These are phyloP conservation scores for Borostomias antarcticus DNA, from an alignment of 2,797 vertebrate genomes.

Conservation along the genomic window DNA sequence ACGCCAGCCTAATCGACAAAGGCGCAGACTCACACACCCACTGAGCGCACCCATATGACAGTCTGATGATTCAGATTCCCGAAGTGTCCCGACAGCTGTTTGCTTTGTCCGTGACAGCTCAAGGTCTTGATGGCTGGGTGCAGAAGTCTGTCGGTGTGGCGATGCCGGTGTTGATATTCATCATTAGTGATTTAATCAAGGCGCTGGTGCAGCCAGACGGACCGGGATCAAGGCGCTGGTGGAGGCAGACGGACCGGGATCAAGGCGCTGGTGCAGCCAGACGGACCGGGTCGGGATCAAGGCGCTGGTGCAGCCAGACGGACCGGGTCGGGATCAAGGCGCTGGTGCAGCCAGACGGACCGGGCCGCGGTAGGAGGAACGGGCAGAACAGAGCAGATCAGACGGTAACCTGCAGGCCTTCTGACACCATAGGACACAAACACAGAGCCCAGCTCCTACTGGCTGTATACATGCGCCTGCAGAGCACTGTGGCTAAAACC, in stretches of 20 bases:
- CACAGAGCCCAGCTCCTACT: no score
- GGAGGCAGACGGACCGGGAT: background rate
- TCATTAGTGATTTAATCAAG: slow-evolving; percentile 63
- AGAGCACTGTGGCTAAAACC: no score
- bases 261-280: slow-evolving; percentile 23
- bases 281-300: no score
- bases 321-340: no score
- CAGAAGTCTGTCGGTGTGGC: slow-evolving; percentile 45
- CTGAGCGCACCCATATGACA: background rate
- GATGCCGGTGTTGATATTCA: slow-evolving; percentile 59
- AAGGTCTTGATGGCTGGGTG: slow-evolving; percentile 56
- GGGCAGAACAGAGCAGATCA: no score
- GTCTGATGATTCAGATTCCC: background rate
- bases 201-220: slow-evolving; percentile 33
- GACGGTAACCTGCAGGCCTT: no score
- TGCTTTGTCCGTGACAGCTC: slow-evolving; percentile 33
- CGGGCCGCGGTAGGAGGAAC: no score
- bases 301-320: no score
- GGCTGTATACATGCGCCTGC: no score
- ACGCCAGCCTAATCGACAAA: no score
- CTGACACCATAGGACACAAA: background rate
- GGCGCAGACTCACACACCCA: background rate
- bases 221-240: background rate
- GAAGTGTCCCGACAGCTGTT: background rate
- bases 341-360: no score